Conservation (phyloP, 2,888 invertebrate species). For the Drosophila percnosoma region DNA sequence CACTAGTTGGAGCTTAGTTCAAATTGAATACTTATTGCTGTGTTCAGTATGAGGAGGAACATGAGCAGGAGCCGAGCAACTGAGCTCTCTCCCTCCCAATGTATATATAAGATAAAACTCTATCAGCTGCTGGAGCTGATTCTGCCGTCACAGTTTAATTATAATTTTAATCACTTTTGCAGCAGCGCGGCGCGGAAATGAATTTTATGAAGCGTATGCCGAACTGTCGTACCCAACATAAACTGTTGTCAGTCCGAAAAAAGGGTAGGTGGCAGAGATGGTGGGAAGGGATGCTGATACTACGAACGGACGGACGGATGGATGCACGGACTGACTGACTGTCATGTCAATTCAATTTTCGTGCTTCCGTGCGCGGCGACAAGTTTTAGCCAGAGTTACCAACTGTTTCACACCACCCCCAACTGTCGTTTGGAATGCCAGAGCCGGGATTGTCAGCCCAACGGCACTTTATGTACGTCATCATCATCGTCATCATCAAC, state of each 20-base stretch:
- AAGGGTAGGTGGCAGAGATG: neutral
- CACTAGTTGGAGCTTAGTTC: slow-evolving; percentile 66
- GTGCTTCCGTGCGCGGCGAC: slow-evolving; percentile 81
- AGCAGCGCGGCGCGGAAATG: slow-evolving; percentile 76
- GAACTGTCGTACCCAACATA: slow-evolving; percentile 80
- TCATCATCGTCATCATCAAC: slow-evolving; percentile 78
- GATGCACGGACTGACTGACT: slow-evolving; percentile 54
- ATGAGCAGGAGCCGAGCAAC: neutral
- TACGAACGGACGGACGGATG: slow-evolving; percentile 20
- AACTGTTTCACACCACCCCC: neutral
- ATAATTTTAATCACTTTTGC: slow-evolving; percentile 80
- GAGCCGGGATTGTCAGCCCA: slow-evolving; percentile 66
- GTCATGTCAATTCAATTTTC: slow-evolving; percentile 81
- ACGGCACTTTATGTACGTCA: slow-evolving; percentile 76
- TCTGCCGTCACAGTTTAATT: slow-evolving; percentile 77
- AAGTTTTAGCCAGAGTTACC: slow-evolving; percentile 71
- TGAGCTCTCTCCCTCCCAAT: neutral
- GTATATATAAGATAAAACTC: slow-evolving; percentile 33
- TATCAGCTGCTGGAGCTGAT: slow-evolving; percentile 40
- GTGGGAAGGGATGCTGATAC: slow-evolving; percentile 5
- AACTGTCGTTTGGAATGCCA: slow-evolving; percentile 38
- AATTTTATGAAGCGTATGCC: slow-evolving; percentile 80
- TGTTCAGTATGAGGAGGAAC: slow-evolving; percentile 5
- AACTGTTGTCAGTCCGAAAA: slow-evolving; percentile 72
- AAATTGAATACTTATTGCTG: slow-evolving; percentile 71